Evolutionary conservation across 2,888 invertebrate genomes (phyloP).

Genomic region (Lysandra bellargus): DNA sequence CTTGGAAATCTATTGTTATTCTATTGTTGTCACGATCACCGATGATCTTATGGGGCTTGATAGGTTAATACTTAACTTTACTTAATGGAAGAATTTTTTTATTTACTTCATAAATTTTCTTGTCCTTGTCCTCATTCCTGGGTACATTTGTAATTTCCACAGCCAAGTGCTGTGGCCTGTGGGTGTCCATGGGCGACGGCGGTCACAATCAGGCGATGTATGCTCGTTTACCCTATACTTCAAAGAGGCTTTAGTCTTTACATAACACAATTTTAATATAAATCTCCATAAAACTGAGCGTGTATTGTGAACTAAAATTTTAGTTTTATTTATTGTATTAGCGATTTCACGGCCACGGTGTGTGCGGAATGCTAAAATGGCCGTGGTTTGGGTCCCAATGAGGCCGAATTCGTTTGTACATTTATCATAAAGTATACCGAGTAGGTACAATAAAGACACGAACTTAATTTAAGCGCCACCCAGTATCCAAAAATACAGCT

Average conservation of each 20-base stretch:
- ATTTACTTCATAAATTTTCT: too few relatives aligned
- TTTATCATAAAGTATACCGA: background rate
- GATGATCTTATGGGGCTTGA: too few relatives aligned
- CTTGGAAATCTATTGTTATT: too few relatives aligned
- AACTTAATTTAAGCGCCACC: background rate
- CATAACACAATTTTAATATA: background rate
- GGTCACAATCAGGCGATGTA: too few relatives aligned
- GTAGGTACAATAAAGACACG: background rate
- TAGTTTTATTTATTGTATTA: slow-evolving; percentile 26
- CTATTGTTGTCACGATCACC: too few relatives aligned
- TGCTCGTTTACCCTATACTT: too few relatives aligned
- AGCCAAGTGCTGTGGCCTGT: too few relatives aligned
- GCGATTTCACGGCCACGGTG: slow-evolving; percentile 21
- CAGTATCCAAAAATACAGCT: background rate
- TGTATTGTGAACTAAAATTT: background rate
- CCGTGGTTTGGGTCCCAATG: background rate
- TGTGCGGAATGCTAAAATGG: background rate
- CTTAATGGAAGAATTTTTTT: too few relatives aligned
- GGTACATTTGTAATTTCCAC: too few relatives aligned
- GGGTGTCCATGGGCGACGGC: too few relatives aligned
- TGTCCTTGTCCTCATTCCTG: too few relatives aligned
- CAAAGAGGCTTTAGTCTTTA: background rate
- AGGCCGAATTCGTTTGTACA: background rate
- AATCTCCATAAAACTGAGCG: background rate
- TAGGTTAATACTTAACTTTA: too few relatives aligned